These are phyloP conservation scores for Taurulus bubalis DNA, from an alignment of 2,113 vertebrate species.

Conservation along the genomic window DNA sequence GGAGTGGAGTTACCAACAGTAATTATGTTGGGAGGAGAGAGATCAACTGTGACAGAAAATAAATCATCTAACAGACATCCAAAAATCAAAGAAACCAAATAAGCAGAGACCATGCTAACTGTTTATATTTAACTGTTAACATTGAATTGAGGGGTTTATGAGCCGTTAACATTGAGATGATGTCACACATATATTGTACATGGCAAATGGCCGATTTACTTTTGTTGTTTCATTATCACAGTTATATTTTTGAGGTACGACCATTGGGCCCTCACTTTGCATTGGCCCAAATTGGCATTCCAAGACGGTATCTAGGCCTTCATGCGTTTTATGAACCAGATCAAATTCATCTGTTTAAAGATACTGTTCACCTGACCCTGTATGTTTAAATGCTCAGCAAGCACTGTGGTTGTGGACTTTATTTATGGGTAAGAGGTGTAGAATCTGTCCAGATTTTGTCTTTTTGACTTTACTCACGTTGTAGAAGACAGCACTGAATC, in stretches of 20 bases:
- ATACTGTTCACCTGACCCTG: neutral
- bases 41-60: neutral
- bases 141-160: neutral
- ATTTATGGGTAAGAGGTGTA: neutral
- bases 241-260: too few relatives aligned
- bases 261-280: too few relatives aligned
- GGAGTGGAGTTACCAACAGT: too few relatives aligned
- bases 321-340: neutral
- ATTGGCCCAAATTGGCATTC: too few relatives aligned
- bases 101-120: neutral
- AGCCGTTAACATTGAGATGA: neutral
- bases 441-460: neutral
- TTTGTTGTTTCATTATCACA: too few relatives aligned
- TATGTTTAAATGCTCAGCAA: too few relatives aligned
- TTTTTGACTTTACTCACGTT: conserved; percentile 48
- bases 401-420: too few relatives aligned
- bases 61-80: neutral
- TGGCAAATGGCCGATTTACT: too few relatives aligned
- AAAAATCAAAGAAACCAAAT: neutral
- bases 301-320: neutral
- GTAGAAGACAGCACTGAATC: conserved; percentile 66
- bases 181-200: neutral
- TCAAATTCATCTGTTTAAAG: neutral
- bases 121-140: too few relatives aligned
- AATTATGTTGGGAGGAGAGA: neutral